These are phyloP conservation scores for Petrocephalus schoutedeni DNA, from an alignment of 2,797 vertebrate species.

Conservation along the genomic window DNA sequence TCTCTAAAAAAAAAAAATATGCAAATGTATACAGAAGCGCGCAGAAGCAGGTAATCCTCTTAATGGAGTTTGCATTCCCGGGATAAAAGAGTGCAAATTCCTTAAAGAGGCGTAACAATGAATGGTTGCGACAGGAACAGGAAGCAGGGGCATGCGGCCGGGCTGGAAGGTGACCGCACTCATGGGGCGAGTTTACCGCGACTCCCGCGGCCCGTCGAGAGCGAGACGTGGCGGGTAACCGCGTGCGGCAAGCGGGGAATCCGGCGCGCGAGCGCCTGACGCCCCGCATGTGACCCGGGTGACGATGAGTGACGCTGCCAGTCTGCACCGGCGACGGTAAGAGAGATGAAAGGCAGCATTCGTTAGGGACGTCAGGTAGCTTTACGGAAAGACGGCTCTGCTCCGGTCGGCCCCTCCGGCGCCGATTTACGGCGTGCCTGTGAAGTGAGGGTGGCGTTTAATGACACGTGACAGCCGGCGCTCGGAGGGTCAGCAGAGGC, in stretches of 20 bases:
- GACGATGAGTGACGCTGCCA: neutral
- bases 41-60: conserved; percentile 7
- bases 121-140: neutral
- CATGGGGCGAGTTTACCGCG: neutral
- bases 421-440: neutral
- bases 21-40: neutral
- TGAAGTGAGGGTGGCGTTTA: neutral
- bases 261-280: neutral
- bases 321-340: neutral
- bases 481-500: neutral
- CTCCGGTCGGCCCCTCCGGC: neutral
- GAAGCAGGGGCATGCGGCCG: neutral
- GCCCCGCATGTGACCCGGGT: neutral
- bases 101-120: neutral
- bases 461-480: neutral
- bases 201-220: neutral
- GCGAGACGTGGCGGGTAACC: neutral
- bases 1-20: neutral
- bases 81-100: neutral
- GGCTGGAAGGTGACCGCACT: neutral
- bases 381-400: neutral
- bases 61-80: neutral
- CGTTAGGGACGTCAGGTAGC: neutral
- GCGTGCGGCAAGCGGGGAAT: neutral
- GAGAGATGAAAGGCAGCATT: neutral